Evolutionary conservation across 2,113 vertebrate species (phyloP), one percentile per base, ranked within the genome.

Genomic region (Passerina amoena): DNA sequence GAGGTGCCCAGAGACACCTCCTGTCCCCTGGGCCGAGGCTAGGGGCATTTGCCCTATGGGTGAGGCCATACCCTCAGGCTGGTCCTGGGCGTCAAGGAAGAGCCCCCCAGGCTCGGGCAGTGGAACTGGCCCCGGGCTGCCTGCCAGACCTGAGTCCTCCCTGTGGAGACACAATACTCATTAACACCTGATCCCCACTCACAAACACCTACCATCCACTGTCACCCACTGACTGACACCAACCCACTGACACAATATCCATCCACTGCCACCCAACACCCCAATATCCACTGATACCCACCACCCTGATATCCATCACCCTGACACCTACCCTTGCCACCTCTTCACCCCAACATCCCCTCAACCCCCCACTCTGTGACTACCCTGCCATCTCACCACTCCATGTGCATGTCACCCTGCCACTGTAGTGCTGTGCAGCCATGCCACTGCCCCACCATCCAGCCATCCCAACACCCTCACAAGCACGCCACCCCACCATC

Each of bases 81-180:
- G 98, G 78, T 98, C 98, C 94, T 98, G 98, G 25, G 90, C 69
- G 27, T 98, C 98, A 12, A 98, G 96, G 92, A 98, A 99, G 38
- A 99, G 97, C 10, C 96, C 56, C 6, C 96, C 71, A 3, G 98
- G 98, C 79, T 99, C 98, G 1, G 98, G 98, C 78, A 99, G 96
- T 5, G 95, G 97, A 54, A 98, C 96, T n/a, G 98, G 98, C 19
- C 97, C 98, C 31, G 98, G 98, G 65, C 98, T 98, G 92, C 97
- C 98, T 54, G 97, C 98, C 50, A 99, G 71, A 10, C 98, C 98
- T 14, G 97, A 97, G 11, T 99, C 99, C 30, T 99, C 99, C 97
- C 99, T 99, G 96, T 64, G 15, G 18, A 11, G 27, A 44, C 27
- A 44, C 12, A 50, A 10, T 10, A 73, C 8, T 33, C 27, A 44